A percentile compares a stretch with the other conserved stretches of the same genome.
phyloP scores from a whole-genome alignment of 2,113 vertebrate species.

The Melanerpes aurifrons region DNA sequence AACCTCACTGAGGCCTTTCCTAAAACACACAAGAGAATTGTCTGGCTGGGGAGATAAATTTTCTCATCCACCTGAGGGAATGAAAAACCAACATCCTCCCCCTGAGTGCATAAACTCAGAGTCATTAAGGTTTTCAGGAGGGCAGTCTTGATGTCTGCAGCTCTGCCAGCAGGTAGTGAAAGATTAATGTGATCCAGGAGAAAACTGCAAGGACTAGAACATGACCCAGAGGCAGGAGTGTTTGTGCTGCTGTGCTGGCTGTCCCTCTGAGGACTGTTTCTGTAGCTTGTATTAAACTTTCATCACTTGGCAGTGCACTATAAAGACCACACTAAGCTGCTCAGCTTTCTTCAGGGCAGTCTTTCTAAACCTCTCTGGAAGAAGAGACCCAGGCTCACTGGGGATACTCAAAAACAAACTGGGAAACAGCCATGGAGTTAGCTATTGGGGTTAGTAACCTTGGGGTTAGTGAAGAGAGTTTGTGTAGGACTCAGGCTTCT shows the following conservation, averaged over 20 bases:
- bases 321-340: background rate
- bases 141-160: background rate
- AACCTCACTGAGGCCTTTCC: background rate
- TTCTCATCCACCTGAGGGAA: background rate
- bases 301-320: background rate
- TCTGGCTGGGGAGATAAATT: background rate
- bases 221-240: background rate
- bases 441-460: background rate
- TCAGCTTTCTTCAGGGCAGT: background rate
- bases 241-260: background rate
- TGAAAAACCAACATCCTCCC: background rate
- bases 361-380: background rate
- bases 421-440: background rate
- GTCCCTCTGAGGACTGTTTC: background rate
- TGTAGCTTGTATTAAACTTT: slow-evolving; percentile 41
- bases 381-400: background rate
- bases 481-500: background rate
- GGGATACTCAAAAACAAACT: background rate
- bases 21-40: background rate
- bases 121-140: background rate
- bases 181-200: slow-evolving; percentile 2
- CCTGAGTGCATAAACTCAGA: background rate
- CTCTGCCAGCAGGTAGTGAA: background rate
- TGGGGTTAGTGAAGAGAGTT: background rate
- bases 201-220: background rate